These are phyloP conservation scores for Asarcornis scutulata DNA, from an alignment of 2,113 vertebrate genomes.

Conservation along the genomic window DNA sequence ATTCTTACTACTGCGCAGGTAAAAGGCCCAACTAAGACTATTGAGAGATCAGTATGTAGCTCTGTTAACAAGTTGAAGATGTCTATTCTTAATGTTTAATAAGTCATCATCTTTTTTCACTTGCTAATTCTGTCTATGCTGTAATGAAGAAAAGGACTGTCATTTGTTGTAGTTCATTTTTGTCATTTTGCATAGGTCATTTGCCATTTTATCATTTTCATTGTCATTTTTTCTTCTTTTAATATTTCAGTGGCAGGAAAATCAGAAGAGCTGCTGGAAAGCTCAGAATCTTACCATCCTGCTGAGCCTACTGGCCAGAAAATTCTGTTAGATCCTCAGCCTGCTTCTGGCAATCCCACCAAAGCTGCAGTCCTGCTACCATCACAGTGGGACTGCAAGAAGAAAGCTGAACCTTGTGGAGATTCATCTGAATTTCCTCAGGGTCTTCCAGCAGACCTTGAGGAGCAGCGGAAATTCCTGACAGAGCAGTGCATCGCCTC, in stretches of 20 bases:
- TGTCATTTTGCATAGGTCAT: neutral
- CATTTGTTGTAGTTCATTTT: neutral
- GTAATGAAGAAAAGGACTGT: neutral
- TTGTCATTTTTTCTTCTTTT: neutral
- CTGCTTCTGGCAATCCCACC: conserved; percentile 49
- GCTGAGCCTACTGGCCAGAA: conserved; percentile 61
- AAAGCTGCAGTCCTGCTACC: conserved; percentile 58
- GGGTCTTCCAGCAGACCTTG: conserved; percentile 80
- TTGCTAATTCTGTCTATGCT: neutral
- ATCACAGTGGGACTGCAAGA: conserved; percentile 80
- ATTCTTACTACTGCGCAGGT: neutral
- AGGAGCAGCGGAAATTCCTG: conserved; percentile 89
- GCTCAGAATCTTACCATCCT: conserved; percentile 58
- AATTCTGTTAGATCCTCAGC: conserved; percentile 49
- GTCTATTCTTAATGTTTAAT: too few relatives aligned
- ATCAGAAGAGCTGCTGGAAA: conserved; percentile 71
- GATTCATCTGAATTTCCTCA: conserved; percentile 84
- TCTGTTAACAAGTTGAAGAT: neutral
- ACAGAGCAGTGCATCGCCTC: conserved; percentile 89
- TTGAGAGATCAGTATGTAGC: neutral
- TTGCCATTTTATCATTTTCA: neutral
- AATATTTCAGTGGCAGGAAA: conserved; percentile 50
- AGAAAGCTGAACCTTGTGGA: conserved; percentile 73
- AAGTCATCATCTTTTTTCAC: neutral
- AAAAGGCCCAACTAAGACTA: neutral